Percentiles rank a stretch among this genome's conserved stretches.
Evolutionary conservation across 2,797 vertebrate species (phyloP).

Genomic region (Falco berigora): DNA sequence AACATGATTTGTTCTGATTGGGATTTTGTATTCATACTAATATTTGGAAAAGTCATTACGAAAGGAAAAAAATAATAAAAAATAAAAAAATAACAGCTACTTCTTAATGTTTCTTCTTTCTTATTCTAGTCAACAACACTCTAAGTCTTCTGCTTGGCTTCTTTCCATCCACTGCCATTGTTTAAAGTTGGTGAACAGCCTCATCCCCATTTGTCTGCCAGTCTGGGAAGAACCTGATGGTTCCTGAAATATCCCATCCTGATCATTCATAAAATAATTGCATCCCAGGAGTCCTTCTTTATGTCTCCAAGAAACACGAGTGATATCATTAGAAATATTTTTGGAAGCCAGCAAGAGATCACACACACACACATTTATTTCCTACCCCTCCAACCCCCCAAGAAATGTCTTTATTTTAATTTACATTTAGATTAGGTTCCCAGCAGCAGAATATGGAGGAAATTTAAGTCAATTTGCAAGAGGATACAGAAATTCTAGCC

Average conservation of each 20-base stretch:
- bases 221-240: not conserved
- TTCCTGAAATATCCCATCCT: not conserved
- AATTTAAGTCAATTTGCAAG: conserved; percentile 63
- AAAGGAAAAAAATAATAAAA: not conserved
- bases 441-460: conserved; percentile 45
- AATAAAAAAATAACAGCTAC: not conserved
- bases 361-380: not conserved
- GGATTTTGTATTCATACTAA: not conserved
- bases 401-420: conserved; percentile 67
- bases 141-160: not conserved
- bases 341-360: not conserved
- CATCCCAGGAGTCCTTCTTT: not conserved
- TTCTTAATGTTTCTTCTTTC: not conserved
- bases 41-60: not conserved
- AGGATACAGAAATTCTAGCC: conserved; percentile 19
- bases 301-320: not conserved
- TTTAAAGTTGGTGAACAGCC: not conserved
- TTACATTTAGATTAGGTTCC: conserved; percentile 65
- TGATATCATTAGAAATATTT: conserved; percentile 20
- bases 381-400: not conserved
- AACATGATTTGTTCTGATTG: not conserved
- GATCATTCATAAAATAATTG: not conserved
- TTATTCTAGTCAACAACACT: not conserved
- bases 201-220: not conserved
- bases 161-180: not conserved